These are phyloP conservation scores for Calliphora vomitoria DNA, from an alignment of 2,888 invertebrate species.

Conservation along the genomic window DNA sequence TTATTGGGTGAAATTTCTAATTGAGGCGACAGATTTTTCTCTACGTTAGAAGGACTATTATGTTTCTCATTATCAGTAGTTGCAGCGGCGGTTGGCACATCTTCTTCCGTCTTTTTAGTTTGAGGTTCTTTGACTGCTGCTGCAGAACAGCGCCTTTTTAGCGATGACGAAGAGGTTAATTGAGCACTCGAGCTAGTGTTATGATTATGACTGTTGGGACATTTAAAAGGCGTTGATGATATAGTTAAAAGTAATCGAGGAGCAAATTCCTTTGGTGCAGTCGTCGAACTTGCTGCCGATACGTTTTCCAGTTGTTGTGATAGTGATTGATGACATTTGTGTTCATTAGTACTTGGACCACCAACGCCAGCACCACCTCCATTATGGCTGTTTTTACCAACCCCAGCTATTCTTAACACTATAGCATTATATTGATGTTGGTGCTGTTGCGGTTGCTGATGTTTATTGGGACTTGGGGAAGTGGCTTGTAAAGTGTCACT, in stretches of 20 bases:
- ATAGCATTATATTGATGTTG: slow-evolving; percentile 69
- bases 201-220: slow-evolving; percentile 67
- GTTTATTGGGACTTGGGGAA: slow-evolving; percentile 68
- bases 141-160: slow-evolving; percentile 38
- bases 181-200: slow-evolving; percentile 23
- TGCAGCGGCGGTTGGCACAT: slow-evolving; percentile 28
- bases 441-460: slow-evolving; percentile 57
- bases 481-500: slow-evolving; percentile 73
- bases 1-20: slow-evolving; percentile 55
- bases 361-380: neutral
- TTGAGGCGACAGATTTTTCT: neutral
- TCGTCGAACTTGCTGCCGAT: neutral
- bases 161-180: slow-evolving; percentile 10
- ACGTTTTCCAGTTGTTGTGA: slow-evolving; percentile 44
- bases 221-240: slow-evolving; percentile 78
- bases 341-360: neutral
- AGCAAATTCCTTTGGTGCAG: slow-evolving; percentile 76
- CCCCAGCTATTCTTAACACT: slow-evolving; percentile 62
- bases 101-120: slow-evolving; percentile 69
- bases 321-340: slow-evolving; percentile 46
- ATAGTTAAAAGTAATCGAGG: slow-evolving; percentile 78
- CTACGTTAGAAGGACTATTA: slow-evolving; percentile 4
- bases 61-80: slow-evolving; percentile 11
- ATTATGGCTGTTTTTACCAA: slow-evolving; percentile 14
- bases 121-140: slow-evolving; percentile 26